phyloP scores from a whole-genome alignment of 2,888 invertebrate genomes.

The Galeopsomyia nigrocyanea region DNA sequence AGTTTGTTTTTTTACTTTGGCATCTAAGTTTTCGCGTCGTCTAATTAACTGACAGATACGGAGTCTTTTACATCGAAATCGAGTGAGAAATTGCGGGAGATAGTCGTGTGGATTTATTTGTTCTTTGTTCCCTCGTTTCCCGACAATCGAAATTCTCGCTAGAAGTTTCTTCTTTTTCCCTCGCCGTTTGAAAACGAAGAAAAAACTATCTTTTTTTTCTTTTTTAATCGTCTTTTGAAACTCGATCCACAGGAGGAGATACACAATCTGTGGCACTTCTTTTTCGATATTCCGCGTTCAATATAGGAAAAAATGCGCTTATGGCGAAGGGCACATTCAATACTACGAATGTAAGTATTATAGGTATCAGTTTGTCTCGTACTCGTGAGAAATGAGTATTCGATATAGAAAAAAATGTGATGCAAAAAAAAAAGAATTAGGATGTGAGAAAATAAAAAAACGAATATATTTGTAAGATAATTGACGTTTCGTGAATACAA shows the following conservation, averaged over 20 bases:
- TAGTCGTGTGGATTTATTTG: too few relatives aligned
- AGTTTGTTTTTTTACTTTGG: slow-evolving; percentile 33
- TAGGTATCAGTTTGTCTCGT: too few relatives aligned
- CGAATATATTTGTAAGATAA: not conserved
- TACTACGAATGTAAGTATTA: too few relatives aligned
- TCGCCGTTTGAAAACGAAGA: too few relatives aligned
- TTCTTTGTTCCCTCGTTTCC: not conserved
- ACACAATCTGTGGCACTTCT: slow-evolving; percentile 40
- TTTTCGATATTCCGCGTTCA: slow-evolving; percentile 9
- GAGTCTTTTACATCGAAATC: not conserved
- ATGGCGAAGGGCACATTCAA: not conserved
- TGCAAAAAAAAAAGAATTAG: too few relatives aligned
- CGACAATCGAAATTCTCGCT: not conserved
- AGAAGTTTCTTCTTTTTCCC: too few relatives aligned
- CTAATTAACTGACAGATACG: slow-evolving; percentile 4
- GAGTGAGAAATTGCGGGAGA: not conserved
- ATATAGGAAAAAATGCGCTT: slow-evolving; percentile 30
- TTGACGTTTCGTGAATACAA: slow-evolving; percentile 3
- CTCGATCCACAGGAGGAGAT: slow-evolving; percentile 12
- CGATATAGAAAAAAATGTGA: too few relatives aligned
- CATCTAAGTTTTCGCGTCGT: slow-evolving; percentile 32
- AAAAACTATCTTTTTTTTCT: too few relatives aligned
- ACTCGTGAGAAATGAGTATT: too few relatives aligned
- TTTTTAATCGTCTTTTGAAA: not conserved
- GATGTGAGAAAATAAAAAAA: too few relatives aligned